Conservation (phyloP, 2,888 invertebrate genomes). For the Brachypterus glaber region DNA sequence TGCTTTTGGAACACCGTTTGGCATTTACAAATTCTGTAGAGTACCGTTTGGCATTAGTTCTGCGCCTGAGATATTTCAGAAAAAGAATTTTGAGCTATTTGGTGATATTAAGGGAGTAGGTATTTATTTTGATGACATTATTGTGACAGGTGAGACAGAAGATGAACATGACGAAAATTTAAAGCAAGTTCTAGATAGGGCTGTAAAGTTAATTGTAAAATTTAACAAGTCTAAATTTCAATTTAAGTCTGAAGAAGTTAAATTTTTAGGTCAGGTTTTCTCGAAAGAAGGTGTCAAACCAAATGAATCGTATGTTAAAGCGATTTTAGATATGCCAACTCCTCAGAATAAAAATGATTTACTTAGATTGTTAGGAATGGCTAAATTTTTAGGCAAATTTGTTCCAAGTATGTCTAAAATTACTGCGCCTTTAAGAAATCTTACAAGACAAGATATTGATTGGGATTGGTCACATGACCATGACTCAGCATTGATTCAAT, state of each 20-base stretch:
- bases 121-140: slow-evolving; percentile 19
- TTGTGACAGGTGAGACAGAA: slow-evolving; percentile 14
- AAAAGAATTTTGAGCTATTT: slow-evolving; percentile 19
- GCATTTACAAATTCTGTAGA: slow-evolving; percentile 14
- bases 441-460: slow-evolving; percentile 17
- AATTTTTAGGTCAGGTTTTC: slow-evolving; percentile 18
- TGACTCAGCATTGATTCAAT: slow-evolving; percentile 16
- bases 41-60: slow-evolving; percentile 16
- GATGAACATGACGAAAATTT: slow-evolving; percentile 17
- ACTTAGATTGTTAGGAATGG: slow-evolving; percentile 21
- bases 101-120: slow-evolving; percentile 18
- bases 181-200: slow-evolving; percentile 16
- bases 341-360: slow-evolving; percentile 19
- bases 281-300: slow-evolving; percentile 15
- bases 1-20: slow-evolving; percentile 19
- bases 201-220: slow-evolving; percentile 17
- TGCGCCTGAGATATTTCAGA: slow-evolving; percentile 19
- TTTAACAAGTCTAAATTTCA: slow-evolving; percentile 18
- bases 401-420: slow-evolving; percentile 21
- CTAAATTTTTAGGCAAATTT: slow-evolving; percentile 21
- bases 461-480: slow-evolving; percentile 19
- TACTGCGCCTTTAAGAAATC: no score
- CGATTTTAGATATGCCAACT: slow-evolving; percentile 19
- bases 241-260: slow-evolving; percentile 14
- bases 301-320: slow-evolving; percentile 17